Evolutionary conservation across 2,797 vertebrate genomes (phyloP).

Genomic region (Nannoperca obscura): DNA sequence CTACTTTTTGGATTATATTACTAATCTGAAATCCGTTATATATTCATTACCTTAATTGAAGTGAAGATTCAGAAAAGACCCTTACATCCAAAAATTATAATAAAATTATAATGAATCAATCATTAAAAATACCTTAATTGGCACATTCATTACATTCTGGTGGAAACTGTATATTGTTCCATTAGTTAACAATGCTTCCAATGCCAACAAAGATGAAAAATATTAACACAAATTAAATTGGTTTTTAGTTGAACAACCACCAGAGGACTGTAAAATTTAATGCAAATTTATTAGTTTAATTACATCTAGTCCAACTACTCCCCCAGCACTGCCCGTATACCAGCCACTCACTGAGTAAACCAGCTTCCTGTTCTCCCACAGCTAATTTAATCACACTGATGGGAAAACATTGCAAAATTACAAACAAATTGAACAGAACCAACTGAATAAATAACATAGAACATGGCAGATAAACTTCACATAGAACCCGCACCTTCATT

Average conservation of each 20-base stretch:
- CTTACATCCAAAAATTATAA: neutral
- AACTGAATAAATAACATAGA: slow-evolving; percentile 51
- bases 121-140: neutral
- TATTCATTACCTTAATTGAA: neutral
- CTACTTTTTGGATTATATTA: neutral
- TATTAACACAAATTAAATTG: slow-evolving; percentile 53
- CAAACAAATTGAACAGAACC: slow-evolving; percentile 59
- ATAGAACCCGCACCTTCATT: slow-evolving; percentile 29
- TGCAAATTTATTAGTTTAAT: slow-evolving; percentile 74
- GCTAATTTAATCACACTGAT: slow-evolving; percentile 68
- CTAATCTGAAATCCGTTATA: neutral
- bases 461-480: slow-evolving; percentile 42
- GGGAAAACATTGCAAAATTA: slow-evolving; percentile 59
- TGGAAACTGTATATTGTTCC: neutral
- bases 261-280: slow-evolving; percentile 58
- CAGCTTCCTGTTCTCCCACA: slow-evolving; percentile 47
- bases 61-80: neutral
- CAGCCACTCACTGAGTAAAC: slow-evolving; percentile 34
- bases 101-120: neutral
- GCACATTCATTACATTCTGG: neutral
- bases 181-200: slow-evolving; percentile 23
- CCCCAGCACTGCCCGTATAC: slow-evolving; percentile 37
- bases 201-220: slow-evolving; percentile 30
- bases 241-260: slow-evolving; percentile 46
- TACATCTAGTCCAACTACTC: slow-evolving; percentile 63